Base-by-base conservation (phyloP, 2,113 vertebrate species). In the Sakesphorus luctuosus region DNA sequence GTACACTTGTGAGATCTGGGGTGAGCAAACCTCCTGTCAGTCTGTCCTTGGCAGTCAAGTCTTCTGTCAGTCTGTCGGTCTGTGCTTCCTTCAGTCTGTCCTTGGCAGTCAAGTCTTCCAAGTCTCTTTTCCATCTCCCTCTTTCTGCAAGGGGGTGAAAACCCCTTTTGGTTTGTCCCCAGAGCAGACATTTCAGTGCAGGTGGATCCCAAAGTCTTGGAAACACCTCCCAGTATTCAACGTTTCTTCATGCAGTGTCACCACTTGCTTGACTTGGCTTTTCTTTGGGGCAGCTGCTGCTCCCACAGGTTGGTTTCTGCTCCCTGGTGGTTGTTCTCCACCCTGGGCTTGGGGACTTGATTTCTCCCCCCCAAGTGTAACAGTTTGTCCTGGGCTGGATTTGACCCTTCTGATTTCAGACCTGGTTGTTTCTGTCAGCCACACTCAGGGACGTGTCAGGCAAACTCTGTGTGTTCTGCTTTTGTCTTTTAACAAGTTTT, bases 281-380 rank as follows among this genome's bases (percentile, higher is more conserved):
- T 24, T 13, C 24, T 14, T 17, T 75, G 62, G 38, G 36, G 24
- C 78, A 49, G 4, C 33, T 1, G 2, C 35, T 28, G 16, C 43
- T 18, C 11, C 44, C 56, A 24, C 8, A 0, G 1, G 0, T 36
- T 58, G 33, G 3, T 31, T 55, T 44, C 61, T 52, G 66, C 72
- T 44, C 15, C 21, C 15, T 2, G 1, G 6, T 26, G 2, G 18
- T 61, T 49, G 4, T 47, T 43, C 73, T 58, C 20, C 19, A 17
- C 26, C 35, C 55, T 2, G 2, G 18, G 3, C 61, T 62, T 8
- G 24, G 10, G 15, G 10, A 9, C 29, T 31, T 31, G 43, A 29
- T 63, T 58, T 59, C 44, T 38, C 36, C 26, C 9, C 36, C 25
- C 78, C 36, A 18, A 20, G 28, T 6, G 25, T 33, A 18, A 14